Conservation (phyloP, 2,113 vertebrate genomes). For the Spea bombifrons region DNA sequence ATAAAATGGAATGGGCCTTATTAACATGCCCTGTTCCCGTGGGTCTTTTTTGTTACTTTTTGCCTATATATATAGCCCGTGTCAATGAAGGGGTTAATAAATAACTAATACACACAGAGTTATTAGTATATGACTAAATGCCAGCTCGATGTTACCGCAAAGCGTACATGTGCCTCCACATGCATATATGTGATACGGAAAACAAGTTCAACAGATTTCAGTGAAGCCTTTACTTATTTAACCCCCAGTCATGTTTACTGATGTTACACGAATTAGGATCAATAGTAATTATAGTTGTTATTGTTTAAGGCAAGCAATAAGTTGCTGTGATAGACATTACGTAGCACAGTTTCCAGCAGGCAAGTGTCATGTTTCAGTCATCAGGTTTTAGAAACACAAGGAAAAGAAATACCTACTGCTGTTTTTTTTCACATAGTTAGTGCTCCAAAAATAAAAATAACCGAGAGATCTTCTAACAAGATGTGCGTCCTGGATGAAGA, state of each 20-base stretch:
- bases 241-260: conserved; percentile 26
- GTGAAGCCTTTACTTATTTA: not conserved
- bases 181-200: not conserved
- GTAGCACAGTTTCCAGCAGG: not conserved
- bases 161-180: too few species aligned
- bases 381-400: conserved; percentile 5
- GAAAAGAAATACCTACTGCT: not conserved
- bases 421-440: conserved; percentile 21
- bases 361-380: not conserved
- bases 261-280: conserved; percentile 24
- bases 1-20: too few species aligned
- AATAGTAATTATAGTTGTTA: conserved; percentile 40
- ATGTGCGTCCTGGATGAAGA: not conserved
- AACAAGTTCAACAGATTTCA: not conserved
- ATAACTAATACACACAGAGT: too few species aligned
- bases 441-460: conserved; percentile 11
- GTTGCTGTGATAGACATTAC: not conserved
- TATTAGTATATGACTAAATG: too few species aligned
- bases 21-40: too few species aligned
- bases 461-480: not conserved
- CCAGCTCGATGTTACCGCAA: too few species aligned
- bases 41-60: too few species aligned
- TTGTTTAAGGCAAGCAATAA: conserved; percentile 18
- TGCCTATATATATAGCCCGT: too few species aligned
- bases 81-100: too few species aligned